phyloP scores from a whole-genome alignment of 2,888 invertebrate genomes.

The Falcaria lacertinaria region DNA sequence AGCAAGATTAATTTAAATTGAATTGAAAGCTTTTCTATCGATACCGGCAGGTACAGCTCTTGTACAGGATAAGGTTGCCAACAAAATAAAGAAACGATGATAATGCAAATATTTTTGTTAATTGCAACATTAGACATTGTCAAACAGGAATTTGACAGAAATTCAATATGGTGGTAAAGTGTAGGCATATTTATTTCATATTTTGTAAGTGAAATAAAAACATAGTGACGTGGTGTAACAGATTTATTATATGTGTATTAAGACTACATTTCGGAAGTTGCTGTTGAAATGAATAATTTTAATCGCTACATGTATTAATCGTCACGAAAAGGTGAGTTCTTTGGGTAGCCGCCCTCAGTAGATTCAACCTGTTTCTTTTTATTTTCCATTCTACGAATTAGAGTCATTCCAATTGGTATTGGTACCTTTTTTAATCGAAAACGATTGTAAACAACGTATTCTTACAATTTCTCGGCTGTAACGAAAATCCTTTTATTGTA shows the following conservation, averaged over 20 bases:
- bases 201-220: constrained; percentile 48
- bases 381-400: constrained; percentile 35
- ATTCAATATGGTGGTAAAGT: constrained; percentile 66
- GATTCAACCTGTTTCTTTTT: constrained; percentile 60
- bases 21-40: no score
- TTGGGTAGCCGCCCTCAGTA: constrained; percentile 58
- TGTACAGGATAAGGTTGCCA: no score
- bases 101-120: not conserved
- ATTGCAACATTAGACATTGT: constrained; percentile 37
- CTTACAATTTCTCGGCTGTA: constrained; percentile 13
- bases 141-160: no score
- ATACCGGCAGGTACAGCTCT: no score
- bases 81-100: no score
- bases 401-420: constrained; percentile 6
- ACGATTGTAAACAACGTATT: constrained; percentile 1
- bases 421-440: not conserved
- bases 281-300: constrained; percentile 13
- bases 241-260: constrained; percentile 44
- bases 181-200: constrained; percentile 38
- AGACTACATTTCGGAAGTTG: constrained; percentile 13
- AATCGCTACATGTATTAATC: constrained; percentile 9
- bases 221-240: constrained; percentile 68
- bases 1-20: no score
- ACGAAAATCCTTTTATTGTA: constrained; percentile 20
- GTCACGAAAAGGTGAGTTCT: constrained; percentile 38